Evolutionary conservation across 2,888 invertebrate genomes (phyloP).

Genomic region (Amblyjoppa proteus): DNA sequence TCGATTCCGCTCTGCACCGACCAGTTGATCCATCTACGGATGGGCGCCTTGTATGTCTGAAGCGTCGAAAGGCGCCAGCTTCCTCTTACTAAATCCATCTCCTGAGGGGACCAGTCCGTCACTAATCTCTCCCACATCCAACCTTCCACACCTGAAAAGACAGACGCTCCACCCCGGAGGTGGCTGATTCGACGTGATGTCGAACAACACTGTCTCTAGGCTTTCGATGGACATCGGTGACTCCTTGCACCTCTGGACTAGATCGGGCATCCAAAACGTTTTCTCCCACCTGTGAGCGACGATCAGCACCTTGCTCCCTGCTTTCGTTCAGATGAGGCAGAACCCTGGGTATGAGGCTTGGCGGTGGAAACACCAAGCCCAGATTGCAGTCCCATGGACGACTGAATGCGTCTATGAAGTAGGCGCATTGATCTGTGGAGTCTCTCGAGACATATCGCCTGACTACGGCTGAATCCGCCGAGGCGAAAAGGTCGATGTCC

Average conservation of each 20-base stretch:
- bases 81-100: constrained; percentile 42
- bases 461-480: constrained; percentile 57
- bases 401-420: constrained; percentile 68
- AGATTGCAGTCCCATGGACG: constrained; percentile 52
- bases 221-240: constrained; percentile 48
- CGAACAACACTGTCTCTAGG: constrained; percentile 54
- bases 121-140: constrained; percentile 58
- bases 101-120: constrained; percentile 47
- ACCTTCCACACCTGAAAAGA: constrained; percentile 66
- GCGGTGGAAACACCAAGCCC: constrained; percentile 60
- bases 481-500: constrained; percentile 68
- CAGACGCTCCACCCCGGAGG: constrained; percentile 62
- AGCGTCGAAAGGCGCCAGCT: constrained; percentile 68
- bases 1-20: constrained; percentile 50
- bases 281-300: constrained; percentile 58
- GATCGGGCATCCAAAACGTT: constrained; percentile 53
- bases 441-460: constrained; percentile 60
- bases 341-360: constrained; percentile 61
- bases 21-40: constrained; percentile 63
- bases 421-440: constrained; percentile 62
- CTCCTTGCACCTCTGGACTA: constrained; percentile 25
- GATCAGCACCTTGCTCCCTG: constrained; percentile 35
- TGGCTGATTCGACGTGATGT: constrained; percentile 57
- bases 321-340: constrained; percentile 57
- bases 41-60: constrained; percentile 62